A percentile compares a stretch with the other conserved stretches of the same genome.
These are phyloP conservation scores for Leucopsar rothschildi DNA, from an alignment of 2,113 vertebrate genomes.

Conservation along the genomic window DNA sequence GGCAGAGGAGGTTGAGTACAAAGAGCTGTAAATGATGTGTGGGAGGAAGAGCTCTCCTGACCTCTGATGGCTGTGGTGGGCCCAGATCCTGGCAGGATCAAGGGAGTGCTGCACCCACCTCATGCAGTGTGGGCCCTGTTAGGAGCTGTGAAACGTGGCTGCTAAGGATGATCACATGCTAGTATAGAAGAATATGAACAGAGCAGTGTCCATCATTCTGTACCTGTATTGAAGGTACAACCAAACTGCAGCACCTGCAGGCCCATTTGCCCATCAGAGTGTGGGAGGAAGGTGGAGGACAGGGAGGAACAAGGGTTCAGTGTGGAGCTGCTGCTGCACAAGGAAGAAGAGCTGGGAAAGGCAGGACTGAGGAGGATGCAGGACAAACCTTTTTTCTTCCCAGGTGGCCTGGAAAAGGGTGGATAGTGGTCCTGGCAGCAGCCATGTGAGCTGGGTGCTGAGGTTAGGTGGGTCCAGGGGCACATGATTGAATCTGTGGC, in stretches of 20 bases:
- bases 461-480: accelerated
- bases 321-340: neutral
- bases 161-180: neutral
- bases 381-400: neutral
- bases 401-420: neutral
- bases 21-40: neutral
- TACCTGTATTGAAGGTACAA: neutral
- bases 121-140: neutral
- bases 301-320: neutral
- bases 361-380: neutral
- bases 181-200: neutral
- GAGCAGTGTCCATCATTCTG: neutral
- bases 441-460: neutral
- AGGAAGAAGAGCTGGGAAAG: neutral
- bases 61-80: neutral
- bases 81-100: neutral
- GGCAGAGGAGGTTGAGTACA: neutral
- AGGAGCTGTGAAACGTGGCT: accelerated
- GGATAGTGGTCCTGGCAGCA: neutral
- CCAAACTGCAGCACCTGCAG: neutral
- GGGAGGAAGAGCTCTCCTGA: neutral
- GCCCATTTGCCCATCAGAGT: neutral
- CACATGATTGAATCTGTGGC: neutral
- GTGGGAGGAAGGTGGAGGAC: neutral
- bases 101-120: neutral